A percentile compares a stretch with the other conserved stretches of the same genome.
phyloP scores from a whole-genome alignment of 2,888 invertebrate genomes.

The Ichneumoninae sp. region DNA sequence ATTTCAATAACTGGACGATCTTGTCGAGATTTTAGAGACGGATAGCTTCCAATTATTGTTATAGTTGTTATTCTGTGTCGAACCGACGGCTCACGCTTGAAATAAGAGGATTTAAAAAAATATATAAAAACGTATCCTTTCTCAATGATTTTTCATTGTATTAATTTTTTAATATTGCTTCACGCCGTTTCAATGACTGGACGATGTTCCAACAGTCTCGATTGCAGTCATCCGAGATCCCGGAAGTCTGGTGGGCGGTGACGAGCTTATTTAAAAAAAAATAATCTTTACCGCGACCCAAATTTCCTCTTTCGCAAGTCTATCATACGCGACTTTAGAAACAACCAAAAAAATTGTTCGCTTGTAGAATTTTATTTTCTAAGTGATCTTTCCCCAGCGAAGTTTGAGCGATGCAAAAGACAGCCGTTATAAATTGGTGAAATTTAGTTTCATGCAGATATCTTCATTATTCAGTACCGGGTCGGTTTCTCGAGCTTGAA shows the following conservation, averaged over 20 bases:
- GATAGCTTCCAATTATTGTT: neutral
- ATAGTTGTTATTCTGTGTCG: neutral
- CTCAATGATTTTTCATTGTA: neutral
- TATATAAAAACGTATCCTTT: neutral
- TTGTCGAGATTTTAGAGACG: neutral
- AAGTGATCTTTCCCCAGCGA: too few relatives aligned
- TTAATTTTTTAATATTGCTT: neutral
- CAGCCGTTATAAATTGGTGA: too few relatives aligned
- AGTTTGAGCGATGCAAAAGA: too few relatives aligned
- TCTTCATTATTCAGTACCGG: neutral
- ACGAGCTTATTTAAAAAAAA: neutral
- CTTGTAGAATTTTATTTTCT: too few relatives aligned
- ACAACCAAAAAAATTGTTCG: too few relatives aligned
- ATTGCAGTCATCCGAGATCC: too few relatives aligned
- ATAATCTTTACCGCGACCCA: conserved; percentile 47
- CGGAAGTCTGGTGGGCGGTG: too few relatives aligned
- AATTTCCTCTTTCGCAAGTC: neutral
- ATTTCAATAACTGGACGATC: neutral
- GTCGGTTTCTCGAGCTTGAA: too few relatives aligned
- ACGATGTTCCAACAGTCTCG: neutral
- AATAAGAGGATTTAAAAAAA: neutral
- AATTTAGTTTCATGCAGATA: neutral
- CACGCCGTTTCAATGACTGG: neutral
- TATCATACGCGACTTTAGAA: too few relatives aligned
- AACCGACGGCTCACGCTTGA: too few relatives aligned